Base-by-base conservation (phyloP, 37 sponge, comb jelly and placozoan genomes). In the Hormiphora californensis region DNA sequence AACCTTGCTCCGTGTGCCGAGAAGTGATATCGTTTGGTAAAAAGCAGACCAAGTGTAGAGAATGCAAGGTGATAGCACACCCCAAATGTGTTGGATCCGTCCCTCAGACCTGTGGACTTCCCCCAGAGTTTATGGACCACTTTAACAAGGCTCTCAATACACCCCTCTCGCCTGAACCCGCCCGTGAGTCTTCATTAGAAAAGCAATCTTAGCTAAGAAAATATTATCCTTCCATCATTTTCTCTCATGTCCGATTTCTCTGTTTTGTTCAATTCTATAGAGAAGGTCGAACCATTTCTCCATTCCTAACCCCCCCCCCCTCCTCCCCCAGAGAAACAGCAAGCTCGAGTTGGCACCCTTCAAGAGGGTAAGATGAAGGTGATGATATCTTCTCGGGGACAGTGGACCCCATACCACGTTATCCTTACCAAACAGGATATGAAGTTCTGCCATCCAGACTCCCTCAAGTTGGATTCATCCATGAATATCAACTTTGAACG, bases 101-200 rank as follows among this genome's bases (percentile, higher is more conserved):
- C 15, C 67, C 67, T 17, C 67, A 65, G 67, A 65, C 67, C 7
- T 65, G 67, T 65, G 67, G 67, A 4, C 37, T 65, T 4, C 67
- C 67, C 9, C 31, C 67, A 15, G 67, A 65, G 37, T 39, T 65
- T 21, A 65, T 65, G 67, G 67, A 65, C 31, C 67, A 65, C 37
- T 65, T 65, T 39, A 65, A 35, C 37, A 65, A 65, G 17, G 67
- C 67, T 31, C 67, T 65, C 67, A 65, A 65, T 39, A 65, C 67
- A 28, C 67, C 67, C 8, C 67, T 65, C 37, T 65, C 67, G 3
- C 67, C 67, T 65, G 67, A 65, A 65, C 67, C 67, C 35, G 37
- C 67, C 34, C 67, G 67, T 65, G 15, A 65, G 67, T 65, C 32
- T n/a, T n/a, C n/a, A n/a, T n/a, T n/a, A n/a, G n/a, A n/a, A n/a